Conservation (phyloP, 2,113 vertebrate genomes). For the Calyptommatus sinebrachiatus region DNA sequence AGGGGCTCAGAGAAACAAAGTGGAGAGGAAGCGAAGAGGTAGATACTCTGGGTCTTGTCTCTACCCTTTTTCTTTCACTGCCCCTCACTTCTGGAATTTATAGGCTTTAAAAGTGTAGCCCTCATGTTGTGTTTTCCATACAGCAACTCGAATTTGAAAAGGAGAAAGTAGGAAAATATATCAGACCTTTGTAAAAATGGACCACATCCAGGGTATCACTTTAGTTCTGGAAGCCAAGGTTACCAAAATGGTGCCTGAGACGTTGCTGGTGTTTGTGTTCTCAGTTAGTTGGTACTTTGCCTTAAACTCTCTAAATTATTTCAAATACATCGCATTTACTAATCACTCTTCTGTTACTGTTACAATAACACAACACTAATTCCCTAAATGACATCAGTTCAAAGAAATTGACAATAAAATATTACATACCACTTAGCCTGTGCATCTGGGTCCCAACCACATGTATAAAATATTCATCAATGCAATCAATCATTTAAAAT, state of each 20-base stretch:
- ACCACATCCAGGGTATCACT: too few species aligned
- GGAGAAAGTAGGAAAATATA: too few species aligned
- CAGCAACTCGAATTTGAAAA: too few species aligned
- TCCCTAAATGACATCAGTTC: not conserved
- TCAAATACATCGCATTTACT: conserved; percentile 20
- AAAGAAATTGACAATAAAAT: conserved; percentile 21
- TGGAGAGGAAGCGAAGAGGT: too few species aligned
- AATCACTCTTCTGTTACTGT: not conserved
- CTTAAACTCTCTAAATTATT: conserved; percentile 42
- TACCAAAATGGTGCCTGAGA: conserved; percentile 25
- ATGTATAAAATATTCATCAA: conserved; percentile 44
- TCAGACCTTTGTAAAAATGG: too few species aligned
- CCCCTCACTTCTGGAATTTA: too few species aligned
- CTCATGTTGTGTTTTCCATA: too few species aligned
- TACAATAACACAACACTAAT: not conserved
- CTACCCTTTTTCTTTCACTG: too few species aligned
- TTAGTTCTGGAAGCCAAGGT: not conserved
- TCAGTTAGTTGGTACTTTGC: not conserved
- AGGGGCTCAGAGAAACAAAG: too few species aligned
- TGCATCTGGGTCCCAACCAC: conserved; percentile 30
- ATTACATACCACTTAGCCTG: conserved; percentile 16
- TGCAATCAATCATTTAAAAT: not conserved
- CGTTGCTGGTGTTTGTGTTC: not conserved
- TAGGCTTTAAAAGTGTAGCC: too few species aligned
- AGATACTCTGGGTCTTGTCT: too few species aligned